A percentile compares a stretch with the other conserved stretches of the same genome.
These are phyloP conservation scores for Ptychobarbus kaznakovi DNA, from an alignment of 2,797 vertebrate species.

Conservation along the genomic window DNA sequence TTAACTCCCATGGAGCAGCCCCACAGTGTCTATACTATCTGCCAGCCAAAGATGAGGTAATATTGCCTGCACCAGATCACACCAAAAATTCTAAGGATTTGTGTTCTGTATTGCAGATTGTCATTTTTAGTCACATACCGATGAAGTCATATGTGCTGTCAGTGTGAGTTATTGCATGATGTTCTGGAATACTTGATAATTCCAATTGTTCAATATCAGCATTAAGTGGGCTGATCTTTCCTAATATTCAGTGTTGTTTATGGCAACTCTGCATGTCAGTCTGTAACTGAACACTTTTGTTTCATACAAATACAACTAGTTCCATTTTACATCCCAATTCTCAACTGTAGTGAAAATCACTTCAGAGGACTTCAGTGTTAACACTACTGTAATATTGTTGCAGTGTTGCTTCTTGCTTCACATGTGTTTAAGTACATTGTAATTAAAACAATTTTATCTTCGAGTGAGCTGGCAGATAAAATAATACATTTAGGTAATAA, in stretches of 20 bases:
- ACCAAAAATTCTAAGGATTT: slow-evolving; percentile 6
- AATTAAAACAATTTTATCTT: neutral
- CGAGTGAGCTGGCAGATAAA: neutral
- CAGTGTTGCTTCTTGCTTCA: neutral
- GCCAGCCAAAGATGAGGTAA: slow-evolving; percentile 15
- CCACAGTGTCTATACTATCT: slow-evolving; percentile 28
- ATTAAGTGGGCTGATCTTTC: neutral
- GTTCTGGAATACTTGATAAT: neutral
- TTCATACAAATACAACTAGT: neutral
- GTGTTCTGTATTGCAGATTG: neutral
- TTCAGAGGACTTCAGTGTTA: neutral
- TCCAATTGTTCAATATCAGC: neutral
- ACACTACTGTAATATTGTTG: neutral
- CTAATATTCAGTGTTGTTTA: neutral
- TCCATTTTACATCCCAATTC: neutral
- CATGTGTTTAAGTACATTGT: neutral
- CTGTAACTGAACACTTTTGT: neutral
- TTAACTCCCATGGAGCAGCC: slow-evolving; percentile 60
- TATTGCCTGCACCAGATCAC: slow-evolving; percentile 8
- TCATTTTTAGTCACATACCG: neutral
- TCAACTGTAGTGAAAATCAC: neutral
- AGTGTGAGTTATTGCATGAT: neutral
- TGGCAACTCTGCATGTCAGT: neutral
- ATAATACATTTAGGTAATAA: neutral
- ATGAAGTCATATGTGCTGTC: neutral